Evolutionary conservation across 2,888 invertebrate genomes (phyloP), one percentile per base, ranked within the genome.

Genomic region (Cheilosia grossa): DNA sequence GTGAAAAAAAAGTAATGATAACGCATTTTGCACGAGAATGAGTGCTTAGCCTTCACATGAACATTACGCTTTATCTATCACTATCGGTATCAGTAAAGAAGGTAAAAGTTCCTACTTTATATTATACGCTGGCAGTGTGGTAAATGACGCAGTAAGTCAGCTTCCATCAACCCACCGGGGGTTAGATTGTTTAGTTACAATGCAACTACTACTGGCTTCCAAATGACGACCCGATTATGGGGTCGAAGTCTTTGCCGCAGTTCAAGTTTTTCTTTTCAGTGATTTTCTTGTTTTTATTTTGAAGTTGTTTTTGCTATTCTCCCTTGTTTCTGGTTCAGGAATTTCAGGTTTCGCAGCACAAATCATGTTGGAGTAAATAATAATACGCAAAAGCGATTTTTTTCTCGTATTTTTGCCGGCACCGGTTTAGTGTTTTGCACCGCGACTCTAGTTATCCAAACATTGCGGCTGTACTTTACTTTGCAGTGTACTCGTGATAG

Each of bases 351-450:
- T 78, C 47, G 54, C 53, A 21, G 10, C 30, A n/a, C 37, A 30
- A 61, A 67, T 17, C 40, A 61, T 44, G 15, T 44, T 67, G 72
- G n/a, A 54, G 67, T 79, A 53, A 78, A 77, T 67, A 78, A 67
- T 72, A 78, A 73, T 37, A 82, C 82, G 78, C 82, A 73, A 67
- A 9, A 78, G 54, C 53, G 21, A n/a, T 47, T 74, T 58, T 59
- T 66, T 66, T 30, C 15, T 37, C 5, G 30, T 63, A 67, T 30
- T 69, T 78, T 73, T 82, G 56, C 82, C 82, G 82, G 82, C 67
- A 67, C 73, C 79, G 78, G 79, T 54, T 66, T 44, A 33, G 42
- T 69, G 27, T 59, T 61, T 30, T 58, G 27, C 42, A 9, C 6
- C 44, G 30, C 4, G 56, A 21, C 30, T 63, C 15, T 51, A 19